Evolutionary conservation across 2,888 invertebrate genomes (phyloP).

Genomic region (Agrotis segetum): DNA sequence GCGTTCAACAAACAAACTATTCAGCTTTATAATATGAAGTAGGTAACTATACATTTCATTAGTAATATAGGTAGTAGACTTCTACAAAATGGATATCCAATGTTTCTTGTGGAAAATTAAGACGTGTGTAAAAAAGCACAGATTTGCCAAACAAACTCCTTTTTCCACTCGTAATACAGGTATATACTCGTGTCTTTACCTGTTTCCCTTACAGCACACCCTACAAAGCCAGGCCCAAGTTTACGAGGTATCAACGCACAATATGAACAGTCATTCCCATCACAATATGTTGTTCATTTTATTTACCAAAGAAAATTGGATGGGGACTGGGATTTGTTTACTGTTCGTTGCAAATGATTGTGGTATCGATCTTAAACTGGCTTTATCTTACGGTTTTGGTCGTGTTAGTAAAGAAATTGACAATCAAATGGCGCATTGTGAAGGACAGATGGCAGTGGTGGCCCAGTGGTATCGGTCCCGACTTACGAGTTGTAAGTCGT

Average conservation of each 20-base stretch:
- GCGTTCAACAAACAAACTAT: too few species aligned
- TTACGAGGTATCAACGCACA: constrained; percentile 45
- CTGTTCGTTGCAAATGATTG: constrained; percentile 4
- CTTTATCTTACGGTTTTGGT: too few species aligned
- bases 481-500: too few species aligned
- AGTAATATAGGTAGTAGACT: too few species aligned
- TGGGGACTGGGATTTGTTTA: constrained; percentile 8
- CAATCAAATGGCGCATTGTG: too few species aligned
- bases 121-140: too few species aligned
- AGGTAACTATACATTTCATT: too few species aligned
- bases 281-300: constrained; percentile 26
- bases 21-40: too few species aligned
- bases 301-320: constrained; percentile 53
- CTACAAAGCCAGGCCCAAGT: constrained; percentile 23
- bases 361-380: background rate
- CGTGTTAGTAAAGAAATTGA: background rate
- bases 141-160: background rate
- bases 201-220: background rate
- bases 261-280: constrained; percentile 30
- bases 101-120: too few species aligned
- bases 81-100: too few species aligned
- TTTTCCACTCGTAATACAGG: background rate
- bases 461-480: too few species aligned
- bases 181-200: background rate
- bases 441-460: too few species aligned